Base-by-base conservation (phyloP, 2,888 invertebrate species). In the Drosophila atripex region DNA sequence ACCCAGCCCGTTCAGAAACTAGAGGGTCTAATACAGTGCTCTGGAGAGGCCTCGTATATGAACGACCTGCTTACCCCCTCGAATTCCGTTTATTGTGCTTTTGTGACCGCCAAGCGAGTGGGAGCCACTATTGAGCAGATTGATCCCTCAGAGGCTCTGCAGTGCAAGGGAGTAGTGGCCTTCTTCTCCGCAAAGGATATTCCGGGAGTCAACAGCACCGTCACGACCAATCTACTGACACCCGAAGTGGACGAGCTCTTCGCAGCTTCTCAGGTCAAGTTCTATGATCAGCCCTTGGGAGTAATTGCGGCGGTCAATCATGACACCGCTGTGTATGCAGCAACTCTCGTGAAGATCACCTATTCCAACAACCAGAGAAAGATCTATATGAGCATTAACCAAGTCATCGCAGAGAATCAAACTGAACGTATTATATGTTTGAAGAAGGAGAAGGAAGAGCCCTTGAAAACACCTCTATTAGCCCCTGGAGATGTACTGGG, bases 31-130 rank as follows among this genome's bases (percentile, higher is more conserved):
- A 92, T 93, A 46, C 94, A 95, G 76, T 94, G 94, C 75, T 92
- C 93, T 79, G 97, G 97, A 1, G 96, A 96, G 89, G 96, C 96
- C 0, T 93, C 94, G 53, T 98, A 95, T 90, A 92, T 95, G 18
- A 95, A 95, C 87, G 97, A 97, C 89, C 91, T 95, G 21, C 93
- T 94, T 6, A 92, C 92, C 93, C 93, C 0, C 92, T 93, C 74
- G 95, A 97, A 79, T 51, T 91, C 93, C 95, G 1, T 91, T 68
- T 79, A 89, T 77, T 80, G 80, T 1, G 94, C 93, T 0, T 95
- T 95, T 71, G 89, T 93, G 65, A 92, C 89, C 56, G 95, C 94
- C 0, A 92, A 92, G 16, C 87, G 80, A 14, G 93, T 96, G 16
- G 94, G 95, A 77, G 86, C 93, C 1, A 89, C 92, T 0, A 77